Evolutionary conservation across 2,797 vertebrate genomes (phyloP).

Genomic region (Petrocephalus schoutedeni): DNA sequence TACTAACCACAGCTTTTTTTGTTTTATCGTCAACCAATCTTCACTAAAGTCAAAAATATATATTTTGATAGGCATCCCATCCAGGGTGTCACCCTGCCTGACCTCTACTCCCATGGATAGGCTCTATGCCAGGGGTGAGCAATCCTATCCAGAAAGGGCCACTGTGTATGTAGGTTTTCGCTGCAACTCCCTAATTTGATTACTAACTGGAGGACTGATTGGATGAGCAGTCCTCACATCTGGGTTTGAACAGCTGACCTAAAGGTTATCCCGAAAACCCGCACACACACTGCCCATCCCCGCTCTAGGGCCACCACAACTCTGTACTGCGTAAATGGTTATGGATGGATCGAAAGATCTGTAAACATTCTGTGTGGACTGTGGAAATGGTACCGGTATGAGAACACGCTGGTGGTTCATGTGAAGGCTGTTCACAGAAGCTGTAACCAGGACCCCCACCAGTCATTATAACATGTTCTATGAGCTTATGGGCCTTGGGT

Average conservation of each 20-base stretch:
- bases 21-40: neutral
- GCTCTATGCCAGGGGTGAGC: neutral
- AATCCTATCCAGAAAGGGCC: no score
- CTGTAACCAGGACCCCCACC: neutral
- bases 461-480: neutral
- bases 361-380: neutral
- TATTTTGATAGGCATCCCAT: neutral
- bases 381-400: neutral
- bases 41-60: neutral
- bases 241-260: no score
- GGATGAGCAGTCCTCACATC: no score
- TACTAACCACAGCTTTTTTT: neutral
- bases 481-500: neutral
- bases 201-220: no score
- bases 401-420: neutral
- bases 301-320: neutral
- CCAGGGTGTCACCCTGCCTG: neutral
- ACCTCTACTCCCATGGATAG: neutral
- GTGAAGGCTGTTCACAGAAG: neutral
- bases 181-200: no score
- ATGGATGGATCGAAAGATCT: neutral
- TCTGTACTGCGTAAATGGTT: neutral
- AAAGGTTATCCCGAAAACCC: no score
- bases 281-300: no score
- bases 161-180: no score